Evolutionary conservation across 1,140 invertebrate species (phyloP).

Genomic region (Camponotus pennsylvanicus): DNA sequence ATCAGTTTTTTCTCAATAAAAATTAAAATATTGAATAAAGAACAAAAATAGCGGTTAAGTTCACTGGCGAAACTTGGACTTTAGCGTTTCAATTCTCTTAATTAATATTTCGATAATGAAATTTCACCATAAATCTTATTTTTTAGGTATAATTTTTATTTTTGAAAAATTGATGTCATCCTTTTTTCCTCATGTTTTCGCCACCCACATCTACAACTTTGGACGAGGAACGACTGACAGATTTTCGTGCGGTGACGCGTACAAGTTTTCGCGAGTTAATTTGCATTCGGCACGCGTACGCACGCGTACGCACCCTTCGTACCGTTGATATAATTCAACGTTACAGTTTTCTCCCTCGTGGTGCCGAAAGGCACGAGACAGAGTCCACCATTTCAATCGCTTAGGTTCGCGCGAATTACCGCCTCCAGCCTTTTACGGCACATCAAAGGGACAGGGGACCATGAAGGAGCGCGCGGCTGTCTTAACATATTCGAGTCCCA

Average conservation of each 20-base stretch:
- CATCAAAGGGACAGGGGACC: slow-evolving; percentile 71
- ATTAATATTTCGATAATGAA: not conserved
- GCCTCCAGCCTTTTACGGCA: slow-evolving; percentile 64
- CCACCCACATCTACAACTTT: not conserved
- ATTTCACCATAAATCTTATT: not conserved
- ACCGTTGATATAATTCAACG: slow-evolving; percentile 39
- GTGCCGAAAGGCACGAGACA: slow-evolving; percentile 16
- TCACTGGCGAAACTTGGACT: not conserved
- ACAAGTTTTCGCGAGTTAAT: slow-evolving; percentile 40
- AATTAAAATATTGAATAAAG: slow-evolving; percentile 9
- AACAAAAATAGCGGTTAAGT: not conserved
- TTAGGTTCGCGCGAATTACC: slow-evolving; percentile 75
- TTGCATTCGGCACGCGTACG: slow-evolving; percentile 22
- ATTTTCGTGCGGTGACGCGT: slow-evolving; percentile 3
- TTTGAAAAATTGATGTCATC: not conserved
- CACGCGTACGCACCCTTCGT: not conserved
- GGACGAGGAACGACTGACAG: not conserved
- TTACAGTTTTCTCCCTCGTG: slow-evolving; percentile 28
- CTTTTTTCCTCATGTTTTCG: not conserved
- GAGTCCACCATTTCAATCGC: slow-evolving; percentile 69
- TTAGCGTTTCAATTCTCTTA: not conserved
- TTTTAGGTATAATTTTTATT: not conserved
- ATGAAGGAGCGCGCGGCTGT: slow-evolving; percentile 60
- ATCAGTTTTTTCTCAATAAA: not conserved
- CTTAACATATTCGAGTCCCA: slow-evolving; percentile 70